phyloP scores from a whole-genome alignment of 2,113 vertebrate genomes.

The Plotosus lineatus region DNA sequence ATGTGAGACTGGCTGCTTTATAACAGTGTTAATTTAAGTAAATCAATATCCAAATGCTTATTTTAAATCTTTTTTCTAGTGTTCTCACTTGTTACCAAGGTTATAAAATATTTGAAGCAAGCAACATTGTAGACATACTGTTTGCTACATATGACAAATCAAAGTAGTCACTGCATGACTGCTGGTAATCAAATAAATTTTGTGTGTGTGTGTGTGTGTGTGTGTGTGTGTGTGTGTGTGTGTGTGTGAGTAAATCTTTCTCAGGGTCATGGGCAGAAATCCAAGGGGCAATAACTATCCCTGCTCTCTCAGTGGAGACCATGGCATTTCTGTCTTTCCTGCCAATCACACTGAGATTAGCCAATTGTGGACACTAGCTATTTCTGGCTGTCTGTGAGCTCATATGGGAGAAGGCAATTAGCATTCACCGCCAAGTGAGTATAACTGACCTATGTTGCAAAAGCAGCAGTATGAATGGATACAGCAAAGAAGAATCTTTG shows the following conservation, averaged over 20 bases:
- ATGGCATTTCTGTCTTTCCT: not conserved
- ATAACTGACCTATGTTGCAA: slow-evolving; percentile 5
- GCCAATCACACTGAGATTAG: not conserved
- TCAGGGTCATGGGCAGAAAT: not conserved
- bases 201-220: no score
- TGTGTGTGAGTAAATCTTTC: not conserved
- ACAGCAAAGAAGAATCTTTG: not conserved
- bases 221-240: no score
- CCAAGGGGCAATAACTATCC: not conserved
- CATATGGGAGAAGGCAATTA: not conserved
- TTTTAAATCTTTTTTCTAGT: not conserved
- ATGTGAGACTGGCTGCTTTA: not conserved
- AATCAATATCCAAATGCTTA: not conserved
- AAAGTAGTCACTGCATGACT: not conserved
- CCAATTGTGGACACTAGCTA: not conserved
- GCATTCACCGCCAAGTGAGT: not conserved
- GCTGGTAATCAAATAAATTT: not conserved
- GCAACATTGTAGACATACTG: not conserved
- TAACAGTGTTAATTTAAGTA: not conserved
- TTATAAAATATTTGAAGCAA: not conserved
- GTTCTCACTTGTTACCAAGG: not conserved
- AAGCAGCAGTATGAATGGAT: slow-evolving; percentile 1
- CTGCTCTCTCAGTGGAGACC: not conserved
- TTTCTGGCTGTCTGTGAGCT: not conserved
- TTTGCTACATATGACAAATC: not conserved